Conservation (phyloP, 2,797 vertebrate species). For the Hippocampus kuda region DNA sequence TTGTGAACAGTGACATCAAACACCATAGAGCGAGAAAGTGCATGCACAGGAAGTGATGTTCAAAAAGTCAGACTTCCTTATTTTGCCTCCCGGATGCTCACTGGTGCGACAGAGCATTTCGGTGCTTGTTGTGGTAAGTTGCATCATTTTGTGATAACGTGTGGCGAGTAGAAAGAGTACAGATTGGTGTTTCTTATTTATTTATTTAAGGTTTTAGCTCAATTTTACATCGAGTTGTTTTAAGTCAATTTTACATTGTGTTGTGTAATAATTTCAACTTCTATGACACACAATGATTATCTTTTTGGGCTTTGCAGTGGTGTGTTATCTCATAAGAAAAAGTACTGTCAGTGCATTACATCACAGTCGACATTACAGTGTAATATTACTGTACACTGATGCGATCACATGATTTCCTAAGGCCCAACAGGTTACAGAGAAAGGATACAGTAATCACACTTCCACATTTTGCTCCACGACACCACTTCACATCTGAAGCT, state of each 20-base stretch:
- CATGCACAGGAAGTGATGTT: conserved; percentile 10
- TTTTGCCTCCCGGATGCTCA: conserved; percentile 28
- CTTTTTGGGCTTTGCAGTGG: not conserved
- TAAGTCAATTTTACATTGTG: not conserved
- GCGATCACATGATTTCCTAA: conserved; percentile 39
- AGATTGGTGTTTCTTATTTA: not conserved
- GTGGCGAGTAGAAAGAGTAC: not conserved
- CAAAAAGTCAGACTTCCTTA: conserved; percentile 52
- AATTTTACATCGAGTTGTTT: not conserved
- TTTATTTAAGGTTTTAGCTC: not conserved
- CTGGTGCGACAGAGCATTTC: too few species aligned
- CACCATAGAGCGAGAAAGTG: conserved; percentile 29
- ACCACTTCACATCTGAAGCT: not conserved
- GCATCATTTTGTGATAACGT: not conserved
- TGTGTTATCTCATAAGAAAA: not conserved
- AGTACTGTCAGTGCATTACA: not conserved
- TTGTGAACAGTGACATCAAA: conserved; percentile 57
- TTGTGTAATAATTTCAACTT: not conserved
- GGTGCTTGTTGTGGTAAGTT: not conserved
- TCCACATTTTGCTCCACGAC: conserved; percentile 10
- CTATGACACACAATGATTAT: not conserved
- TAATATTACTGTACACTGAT: not conserved
- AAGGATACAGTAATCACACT: conserved; percentile 8
- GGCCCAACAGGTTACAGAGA: not conserved
- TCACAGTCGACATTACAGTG: not conserved